Percentiles rank a stretch among this genome's conserved stretches.
Evolutionary conservation across 2,797 vertebrate species (phyloP).

Genomic region (Etheostoma perlongum): DNA sequence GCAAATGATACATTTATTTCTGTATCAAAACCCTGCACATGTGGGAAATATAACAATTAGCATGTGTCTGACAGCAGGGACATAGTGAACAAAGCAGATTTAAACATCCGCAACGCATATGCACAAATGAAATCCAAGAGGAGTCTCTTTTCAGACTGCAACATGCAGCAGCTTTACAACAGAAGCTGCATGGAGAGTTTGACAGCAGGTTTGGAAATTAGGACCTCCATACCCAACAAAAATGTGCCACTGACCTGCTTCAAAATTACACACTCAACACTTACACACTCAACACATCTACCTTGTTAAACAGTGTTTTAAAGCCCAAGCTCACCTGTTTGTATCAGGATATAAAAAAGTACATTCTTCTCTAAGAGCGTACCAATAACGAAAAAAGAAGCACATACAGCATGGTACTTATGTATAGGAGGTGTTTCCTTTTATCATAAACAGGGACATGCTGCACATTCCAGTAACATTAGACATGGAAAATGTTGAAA

Average conservation of each 20-base stretch:
- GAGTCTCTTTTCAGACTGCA: conserved; percentile 11
- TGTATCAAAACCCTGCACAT: too few species aligned
- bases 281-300: conserved; percentile 23
- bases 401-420: not conserved
- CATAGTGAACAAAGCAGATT: too few species aligned
- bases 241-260: conserved; percentile 14
- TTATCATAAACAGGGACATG: conserved; percentile 18
- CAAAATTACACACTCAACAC: conserved; percentile 12
- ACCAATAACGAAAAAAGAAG: not conserved
- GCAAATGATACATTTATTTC: too few species aligned
- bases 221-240: not conserved
- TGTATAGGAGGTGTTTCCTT: not conserved
- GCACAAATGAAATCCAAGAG: not conserved
- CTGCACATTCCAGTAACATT: conserved; percentile 62
- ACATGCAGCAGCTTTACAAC: not conserved
- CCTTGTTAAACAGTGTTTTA: conserved; percentile 22
- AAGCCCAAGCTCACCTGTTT: conserved; percentile 28
- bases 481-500: conserved; percentile 51
- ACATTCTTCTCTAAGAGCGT: not conserved
- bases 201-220: conserved; percentile 9
- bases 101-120: too few species aligned
- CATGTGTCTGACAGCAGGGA: too few species aligned
- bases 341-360: conserved; percentile 19
- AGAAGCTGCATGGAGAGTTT: conserved; percentile 17
- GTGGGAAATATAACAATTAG: too few species aligned